Percentiles rank a stretch among this genome's conserved stretches.
These are phyloP conservation scores for Plumapathes pennacea DNA, from an alignment of 92 coral and sea anemone species.

Conservation along the genomic window DNA sequence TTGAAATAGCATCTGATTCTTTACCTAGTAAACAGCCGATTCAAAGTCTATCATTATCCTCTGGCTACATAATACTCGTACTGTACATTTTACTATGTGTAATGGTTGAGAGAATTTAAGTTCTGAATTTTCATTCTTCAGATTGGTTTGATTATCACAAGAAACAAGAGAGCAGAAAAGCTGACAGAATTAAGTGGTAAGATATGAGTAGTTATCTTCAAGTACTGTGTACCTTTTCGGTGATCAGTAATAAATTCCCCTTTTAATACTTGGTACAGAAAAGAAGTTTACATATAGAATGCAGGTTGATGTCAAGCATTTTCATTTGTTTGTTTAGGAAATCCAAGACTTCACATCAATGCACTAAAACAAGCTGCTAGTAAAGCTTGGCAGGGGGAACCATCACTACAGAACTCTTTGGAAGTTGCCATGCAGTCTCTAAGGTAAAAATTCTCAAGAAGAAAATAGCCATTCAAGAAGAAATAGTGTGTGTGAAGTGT, in stretches of 20 bases:
- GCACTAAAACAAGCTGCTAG: constrained; percentile 70
- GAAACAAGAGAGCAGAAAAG: constrained; percentile 80
- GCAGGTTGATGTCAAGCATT: neutral
- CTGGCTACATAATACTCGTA: too few species aligned
- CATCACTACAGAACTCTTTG: constrained; percentile 85
- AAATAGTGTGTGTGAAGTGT: too few species aligned
- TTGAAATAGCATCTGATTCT: too few species aligned
- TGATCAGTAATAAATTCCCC: too few species aligned
- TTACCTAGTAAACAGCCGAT: too few species aligned
- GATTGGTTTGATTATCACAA: constrained; percentile 81
- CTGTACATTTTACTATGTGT: too few species aligned
- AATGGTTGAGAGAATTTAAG: too few species aligned
- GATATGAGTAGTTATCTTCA: neutral
- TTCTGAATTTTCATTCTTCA: constrained; percentile 22
- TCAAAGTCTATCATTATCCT: too few species aligned
- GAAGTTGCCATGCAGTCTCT: constrained; percentile 78
- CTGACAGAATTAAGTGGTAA: constrained; percentile 90
- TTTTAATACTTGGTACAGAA: too few species aligned
- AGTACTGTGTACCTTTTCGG: neutral
- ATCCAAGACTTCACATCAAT: constrained; percentile 84
- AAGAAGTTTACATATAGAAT: neutral
- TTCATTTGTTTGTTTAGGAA: constrained; percentile 55
- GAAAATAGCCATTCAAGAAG: too few species aligned
- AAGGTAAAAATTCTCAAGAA: constrained; percentile 25
- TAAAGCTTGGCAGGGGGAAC: constrained; percentile 91